Evolutionary conservation across 2,888 invertebrate species (phyloP).

Genomic region (Octonoba sinensis): DNA sequence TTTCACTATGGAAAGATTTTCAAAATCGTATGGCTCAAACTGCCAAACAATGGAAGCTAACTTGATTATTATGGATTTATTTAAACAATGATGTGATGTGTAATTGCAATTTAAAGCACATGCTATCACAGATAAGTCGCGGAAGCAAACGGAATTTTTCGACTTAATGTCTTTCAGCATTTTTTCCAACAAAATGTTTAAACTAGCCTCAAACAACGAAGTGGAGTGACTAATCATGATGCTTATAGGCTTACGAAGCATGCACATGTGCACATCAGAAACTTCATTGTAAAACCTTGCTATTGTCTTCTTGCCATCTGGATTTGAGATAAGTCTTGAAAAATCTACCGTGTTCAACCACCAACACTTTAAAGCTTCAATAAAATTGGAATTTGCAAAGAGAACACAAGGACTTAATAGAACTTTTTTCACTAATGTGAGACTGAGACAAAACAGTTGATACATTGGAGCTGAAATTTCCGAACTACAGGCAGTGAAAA

Average conservation of each 20-base stretch:
- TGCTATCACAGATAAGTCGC: slow-evolving; percentile 24
- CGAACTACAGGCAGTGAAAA: background rate
- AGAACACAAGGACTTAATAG: slow-evolving; percentile 19
- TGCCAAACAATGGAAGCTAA: slow-evolving; percentile 42
- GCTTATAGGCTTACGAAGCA: slow-evolving; percentile 24
- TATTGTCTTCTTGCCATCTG: no score
- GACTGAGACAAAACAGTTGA: slow-evolving; percentile 28
- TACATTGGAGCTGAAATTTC: background rate
- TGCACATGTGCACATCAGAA: slow-evolving; percentile 1
- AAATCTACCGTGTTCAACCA: slow-evolving; percentile 26
- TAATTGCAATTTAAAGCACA: slow-evolving; percentile 12
- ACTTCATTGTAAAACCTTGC: background rate
- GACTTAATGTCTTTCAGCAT: slow-evolving; percentile 33
- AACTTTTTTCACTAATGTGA: slow-evolving; percentile 18
- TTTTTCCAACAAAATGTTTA: slow-evolving; percentile 49
- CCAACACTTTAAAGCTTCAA: slow-evolving; percentile 21
- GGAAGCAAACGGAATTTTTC: slow-evolving; percentile 23
- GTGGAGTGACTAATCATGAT: slow-evolving; percentile 9
- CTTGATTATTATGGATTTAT: slow-evolving; percentile 26
- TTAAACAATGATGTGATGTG: slow-evolving; percentile 14
- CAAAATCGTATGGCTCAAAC: slow-evolving; percentile 22
- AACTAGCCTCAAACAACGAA: slow-evolving; percentile 20
- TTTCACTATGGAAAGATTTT: slow-evolving; percentile 11
- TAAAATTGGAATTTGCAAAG: slow-evolving; percentile 31
- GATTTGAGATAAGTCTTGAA: background rate